Evolutionary conservation across 2,888 invertebrate genomes (phyloP), one percentile per base, ranked within the genome.

Genomic region (Drosophila robusta): DNA sequence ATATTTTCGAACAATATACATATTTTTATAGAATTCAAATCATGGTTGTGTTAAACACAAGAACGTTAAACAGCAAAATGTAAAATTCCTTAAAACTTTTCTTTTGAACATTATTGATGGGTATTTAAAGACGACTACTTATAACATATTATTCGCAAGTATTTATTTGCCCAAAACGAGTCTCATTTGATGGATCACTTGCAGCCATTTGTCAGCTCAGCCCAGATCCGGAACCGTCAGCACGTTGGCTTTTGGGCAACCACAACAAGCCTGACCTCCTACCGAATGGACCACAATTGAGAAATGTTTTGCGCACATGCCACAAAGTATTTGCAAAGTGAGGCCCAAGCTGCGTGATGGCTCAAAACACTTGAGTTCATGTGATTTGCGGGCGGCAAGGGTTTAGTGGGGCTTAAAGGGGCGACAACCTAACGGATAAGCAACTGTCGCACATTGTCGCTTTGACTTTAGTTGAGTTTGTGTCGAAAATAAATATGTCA

Each of bases 401-500:
- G 55, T 29, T 29, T 29, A 29, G 29, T 9, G 39, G 39, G n/a
- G 34, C 9, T 16, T 29, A 11, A 16, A 4, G 52, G 11, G 9
- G 3, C 22, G 22, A 4, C 22, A 22, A 0, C 4, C 22, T 22
- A 22, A 47, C 34, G 64, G 70, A 69, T 76, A 74, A 76, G 65
- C 63, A 83, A 70, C 81, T 67, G 71, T 74, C 68, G 66, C 79
- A 70, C 82, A 70, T 78, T 80, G 75, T 78, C 82, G 82, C 79
- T 67, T 65, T 45, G 66, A 64, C 63, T 70, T 52, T 67, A 44
- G 66, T 65, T 70, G 66, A 36, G 54, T 62, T 52, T 65, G 79
- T 44, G 76, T 70, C 78, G 67, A 83, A 86, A 83, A 78, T 80
- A 86, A 83, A 87, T 84, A 78, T 74, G 76, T 71, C 74, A 72